phyloP scores from a whole-genome alignment of 2,888 invertebrate species.

The Actias luna region DNA sequence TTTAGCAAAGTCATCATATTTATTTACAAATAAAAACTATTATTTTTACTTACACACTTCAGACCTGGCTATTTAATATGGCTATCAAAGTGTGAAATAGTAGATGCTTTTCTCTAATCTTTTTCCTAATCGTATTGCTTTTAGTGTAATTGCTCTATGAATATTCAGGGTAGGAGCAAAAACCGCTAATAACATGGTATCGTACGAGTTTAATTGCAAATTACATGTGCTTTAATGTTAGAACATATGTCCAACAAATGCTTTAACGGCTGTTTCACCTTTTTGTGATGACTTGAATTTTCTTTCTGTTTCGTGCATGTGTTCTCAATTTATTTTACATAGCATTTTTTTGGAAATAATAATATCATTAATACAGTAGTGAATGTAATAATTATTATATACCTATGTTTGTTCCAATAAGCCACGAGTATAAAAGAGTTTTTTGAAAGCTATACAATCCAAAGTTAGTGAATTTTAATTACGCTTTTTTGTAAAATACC shows the following conservation, averaged over 20 bases:
- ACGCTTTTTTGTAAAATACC: too few relatives aligned
- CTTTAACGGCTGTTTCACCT: conserved; percentile 20
- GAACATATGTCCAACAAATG: conserved; percentile 28
- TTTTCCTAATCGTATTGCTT: conserved; percentile 62
- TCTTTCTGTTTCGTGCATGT: background rate
- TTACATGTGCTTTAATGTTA: conserved; percentile 54
- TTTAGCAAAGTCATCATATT: background rate
- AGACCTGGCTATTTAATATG: conserved; percentile 32
- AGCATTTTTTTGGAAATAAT: too few relatives aligned
- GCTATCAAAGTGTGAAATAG: conserved; percentile 29
- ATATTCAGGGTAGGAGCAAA: conserved; percentile 70
- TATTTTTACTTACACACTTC: too few relatives aligned
- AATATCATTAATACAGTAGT: too few relatives aligned
- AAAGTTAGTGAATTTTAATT: too few relatives aligned
- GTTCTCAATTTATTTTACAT: too few relatives aligned
- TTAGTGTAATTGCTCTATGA: conserved; percentile 79
- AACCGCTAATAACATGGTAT: conserved; percentile 70
- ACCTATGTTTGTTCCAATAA: too few relatives aligned
- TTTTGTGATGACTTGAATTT: conserved; percentile 18
- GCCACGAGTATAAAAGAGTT: too few relatives aligned
- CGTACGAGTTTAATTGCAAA: conserved; percentile 67
- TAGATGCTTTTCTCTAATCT: conserved; percentile 51
- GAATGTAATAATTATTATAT: too few relatives aligned
- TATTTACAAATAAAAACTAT: background rate
- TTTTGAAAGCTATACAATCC: too few relatives aligned